Evolutionary conservation across 2,888 invertebrate genomes (phyloP), one percentile per base, ranked within the genome.

Genomic region (Agrotis clavis): DNA sequence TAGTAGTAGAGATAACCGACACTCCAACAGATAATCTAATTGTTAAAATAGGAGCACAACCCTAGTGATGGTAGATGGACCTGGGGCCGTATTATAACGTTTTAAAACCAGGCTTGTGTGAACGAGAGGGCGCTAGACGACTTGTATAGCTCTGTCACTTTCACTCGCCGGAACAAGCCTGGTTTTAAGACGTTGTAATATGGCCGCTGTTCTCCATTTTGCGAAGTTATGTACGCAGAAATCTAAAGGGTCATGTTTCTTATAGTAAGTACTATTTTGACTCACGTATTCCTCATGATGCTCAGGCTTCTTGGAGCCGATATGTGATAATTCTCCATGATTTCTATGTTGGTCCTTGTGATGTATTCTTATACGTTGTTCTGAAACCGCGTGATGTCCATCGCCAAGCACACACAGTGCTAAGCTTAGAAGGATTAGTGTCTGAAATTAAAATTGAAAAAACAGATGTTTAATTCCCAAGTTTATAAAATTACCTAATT

Each of bases 221-320:
- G n/a, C 0, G 0, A 14, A 6, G 13, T 35, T 35, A 13, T 35
- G 5, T 35, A 35, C 6, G 5, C 13, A 19, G n/a, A 6, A 11
- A 57, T 13, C 35, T 57, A 2, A 13, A 57, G n/a, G 11, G 11
- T 14, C 25, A n/a, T 41, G 35, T 13, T 13, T 13, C 30, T 5
- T 30, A 13, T 11, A 19, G 4, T 21, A 19, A 16, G 14, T 19
- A 47, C n/a, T 48, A 14, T 4, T 11, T 56, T 48, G 9, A 67
- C 94, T 92, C 85, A 96, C 96, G 91, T 96, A 95, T 93, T 88
- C 91, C 74, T 92, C 94, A 92, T 94, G 94, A 93, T 94, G 91
- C 89, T 92, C 93, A 30, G 92, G 92, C 78, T 86, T 81, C 35
- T 92, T 79, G 61, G 78, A 78, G 73, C 92, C 94, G 57, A 92